Evolutionary conservation across 2,113 vertebrate species (phyloP), one percentile per base, ranked within the genome.

Genomic region (Laterallus jamaicensis): DNA sequence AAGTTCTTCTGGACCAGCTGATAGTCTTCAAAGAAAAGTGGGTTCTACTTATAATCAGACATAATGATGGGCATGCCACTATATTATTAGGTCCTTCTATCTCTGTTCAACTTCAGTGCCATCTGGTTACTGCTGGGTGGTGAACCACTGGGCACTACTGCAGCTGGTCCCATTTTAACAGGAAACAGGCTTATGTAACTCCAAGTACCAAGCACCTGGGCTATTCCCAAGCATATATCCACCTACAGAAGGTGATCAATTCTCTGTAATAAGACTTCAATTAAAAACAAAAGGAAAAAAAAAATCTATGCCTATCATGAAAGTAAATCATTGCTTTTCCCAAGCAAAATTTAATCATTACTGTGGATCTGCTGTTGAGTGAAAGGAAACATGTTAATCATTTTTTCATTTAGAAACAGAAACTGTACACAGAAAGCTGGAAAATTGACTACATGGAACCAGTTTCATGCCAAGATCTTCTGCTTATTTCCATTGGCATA

Each of bases 401-500:
- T 47, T 80, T 86, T 49, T 92, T 85, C 11, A 73, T 88, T 93
- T 56, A 75, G 58, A 6, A 95, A 87, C 10, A 80, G 87, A 82
- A 88, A 88, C 56, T 56, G 42, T 58, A 67, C 52, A 67, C 13
- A 83, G 79, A 75, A 78, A 94, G 39, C 58, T 71, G 73, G 60
- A 85, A 86, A 96, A 90, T 70, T n/a, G 0, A 71, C 42, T 90
- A 42, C 39, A 59, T 39, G 40, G 25, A 67, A 73, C 35, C 13
- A 2, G 21, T 54, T 88, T 73, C 16, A 49, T 73, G 73, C 82
- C 82, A 96, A 81, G 39, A 70, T 88, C 35, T 80, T 94, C 62
- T 4, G 29, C 71, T 67, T 79, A 82, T 93, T 97, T 90, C 85
- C 56, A 83, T 70, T 83, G 59, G 42, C 76, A 92, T 49, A 85